Percentiles rank a stretch among this genome's conserved stretches.
These are phyloP conservation scores for Dendrolimus punctatus DNA, from an alignment of 1,140 invertebrate genomes.

Conservation along the genomic window DNA sequence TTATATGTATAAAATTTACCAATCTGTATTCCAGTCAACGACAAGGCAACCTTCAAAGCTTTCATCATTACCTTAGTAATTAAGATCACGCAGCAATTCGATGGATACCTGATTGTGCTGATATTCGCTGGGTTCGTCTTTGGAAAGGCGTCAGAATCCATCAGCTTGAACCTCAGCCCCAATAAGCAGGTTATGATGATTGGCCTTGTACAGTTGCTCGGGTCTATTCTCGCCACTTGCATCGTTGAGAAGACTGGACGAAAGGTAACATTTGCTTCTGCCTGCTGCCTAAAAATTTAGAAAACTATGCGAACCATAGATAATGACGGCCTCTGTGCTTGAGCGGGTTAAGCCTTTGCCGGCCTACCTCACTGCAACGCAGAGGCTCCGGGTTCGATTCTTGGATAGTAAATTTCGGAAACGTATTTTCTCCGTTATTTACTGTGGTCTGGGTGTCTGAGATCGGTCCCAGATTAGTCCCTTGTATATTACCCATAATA, in stretches of 20 bases:
- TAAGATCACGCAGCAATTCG: constrained; percentile 66
- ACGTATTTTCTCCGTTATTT: no score
- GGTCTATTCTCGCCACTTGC: constrained; percentile 60
- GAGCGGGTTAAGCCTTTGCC: no score
- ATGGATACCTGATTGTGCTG: constrained; percentile 71
- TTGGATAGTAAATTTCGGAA: no score
- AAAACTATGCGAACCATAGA: neutral
- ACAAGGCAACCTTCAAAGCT: constrained; percentile 53
- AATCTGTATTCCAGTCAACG: constrained; percentile 38
- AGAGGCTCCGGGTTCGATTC: no score
- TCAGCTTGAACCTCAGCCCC: constrained; percentile 48
- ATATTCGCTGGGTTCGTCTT: constrained; percentile 69
- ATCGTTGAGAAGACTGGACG: constrained; percentile 70
- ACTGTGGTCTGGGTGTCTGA: no score
- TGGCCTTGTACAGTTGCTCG: constrained; percentile 65
- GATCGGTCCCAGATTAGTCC: no score
- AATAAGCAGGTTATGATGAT: constrained; percentile 70
- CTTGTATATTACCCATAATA: no score
- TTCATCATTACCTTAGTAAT: constrained; percentile 59
- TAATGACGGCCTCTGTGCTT: no score
- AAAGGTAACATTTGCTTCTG: constrained; percentile 35
- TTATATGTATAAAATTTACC: neutral
- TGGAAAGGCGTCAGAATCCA: constrained; percentile 43
- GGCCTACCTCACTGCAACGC: no score
- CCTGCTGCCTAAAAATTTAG: neutral